phyloP scores from a whole-genome alignment of 1,140 invertebrate genomes.

The Drosophila obscura region DNA sequence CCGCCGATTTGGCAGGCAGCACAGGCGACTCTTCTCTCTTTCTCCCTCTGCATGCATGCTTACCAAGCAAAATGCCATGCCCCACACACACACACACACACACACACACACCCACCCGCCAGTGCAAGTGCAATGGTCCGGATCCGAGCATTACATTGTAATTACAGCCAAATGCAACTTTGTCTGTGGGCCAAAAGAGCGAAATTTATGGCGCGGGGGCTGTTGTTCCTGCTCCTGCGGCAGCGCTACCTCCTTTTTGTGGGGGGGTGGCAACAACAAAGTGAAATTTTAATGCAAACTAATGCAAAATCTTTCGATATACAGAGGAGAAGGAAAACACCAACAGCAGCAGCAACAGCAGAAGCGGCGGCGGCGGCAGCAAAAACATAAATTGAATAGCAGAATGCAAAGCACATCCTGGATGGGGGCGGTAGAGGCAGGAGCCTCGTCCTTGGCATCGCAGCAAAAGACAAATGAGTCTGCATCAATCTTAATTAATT shows the following conservation, averaged over 20 bases:
- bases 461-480: conserved; percentile 75
- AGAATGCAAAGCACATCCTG: conserved; percentile 74
- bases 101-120: background rate
- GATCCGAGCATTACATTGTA: conserved; percentile 68
- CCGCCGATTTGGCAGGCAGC: conserved; percentile 69
- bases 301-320: conserved; percentile 82
- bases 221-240: background rate
- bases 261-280: conserved; percentile 67
- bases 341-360: conserved; percentile 17
- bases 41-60: conserved; percentile 48
- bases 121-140: conserved; percentile 14
- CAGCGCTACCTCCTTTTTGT: conserved; percentile 18
- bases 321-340: conserved; percentile 41
- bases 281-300: conserved; percentile 82
- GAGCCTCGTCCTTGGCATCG: conserved; percentile 59
- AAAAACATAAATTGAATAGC: conserved; percentile 74
- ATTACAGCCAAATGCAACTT: conserved; percentile 77
- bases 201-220: conserved; percentile 51
- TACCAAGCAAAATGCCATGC: conserved; percentile 55
- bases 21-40: background rate
- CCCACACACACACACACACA: background rate
- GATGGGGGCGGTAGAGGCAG: background rate
- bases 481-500: conserved; percentile 83
- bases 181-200: conserved; percentile 41
- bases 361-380: conserved; percentile 14